A percentile compares a stretch with the other conserved stretches of the same genome.
Conservation (phyloP, 1,140 invertebrate species). For the Battus philenor region DNA sequence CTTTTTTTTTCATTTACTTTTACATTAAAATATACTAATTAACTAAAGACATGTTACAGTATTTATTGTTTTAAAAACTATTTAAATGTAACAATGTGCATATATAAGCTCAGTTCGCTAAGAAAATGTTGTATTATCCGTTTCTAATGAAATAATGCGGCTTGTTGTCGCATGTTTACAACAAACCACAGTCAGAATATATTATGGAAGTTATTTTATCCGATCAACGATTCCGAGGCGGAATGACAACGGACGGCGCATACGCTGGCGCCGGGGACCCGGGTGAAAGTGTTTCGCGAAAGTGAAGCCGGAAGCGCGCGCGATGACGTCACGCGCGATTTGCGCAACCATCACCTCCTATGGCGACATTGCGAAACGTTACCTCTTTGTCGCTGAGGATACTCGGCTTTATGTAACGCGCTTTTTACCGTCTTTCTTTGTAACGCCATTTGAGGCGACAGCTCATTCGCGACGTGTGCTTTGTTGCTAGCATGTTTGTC, state of each 20-base stretch:
- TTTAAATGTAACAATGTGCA: no score
- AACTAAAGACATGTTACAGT: no score
- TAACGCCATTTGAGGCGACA: constrained; percentile 6
- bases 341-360: constrained; percentile 52
- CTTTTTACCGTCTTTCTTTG: constrained; percentile 21
- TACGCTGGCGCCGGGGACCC: constrained; percentile 29
- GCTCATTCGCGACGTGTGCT: no score
- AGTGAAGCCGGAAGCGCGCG: constrained; percentile 66
- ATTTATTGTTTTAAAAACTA: no score
- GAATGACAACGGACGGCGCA: constrained; percentile 42
- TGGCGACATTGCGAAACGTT: constrained; percentile 53
- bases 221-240: constrained; percentile 30
- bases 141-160: no score
- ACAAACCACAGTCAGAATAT: no score
- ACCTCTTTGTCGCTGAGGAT: constrained; percentile 34
- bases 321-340: constrained; percentile 60
- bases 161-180: no score
- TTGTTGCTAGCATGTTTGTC: no score
- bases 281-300: constrained; percentile 71
- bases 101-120: no score
- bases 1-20: no score
- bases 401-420: constrained; percentile 20
- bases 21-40: no score
- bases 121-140: no score
- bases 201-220: constrained; percentile 30